Evolutionary conservation across 2,888 invertebrate species (phyloP), one percentile per base, ranked within the genome.

Genomic region (Charanyca ferruginea): DNA sequence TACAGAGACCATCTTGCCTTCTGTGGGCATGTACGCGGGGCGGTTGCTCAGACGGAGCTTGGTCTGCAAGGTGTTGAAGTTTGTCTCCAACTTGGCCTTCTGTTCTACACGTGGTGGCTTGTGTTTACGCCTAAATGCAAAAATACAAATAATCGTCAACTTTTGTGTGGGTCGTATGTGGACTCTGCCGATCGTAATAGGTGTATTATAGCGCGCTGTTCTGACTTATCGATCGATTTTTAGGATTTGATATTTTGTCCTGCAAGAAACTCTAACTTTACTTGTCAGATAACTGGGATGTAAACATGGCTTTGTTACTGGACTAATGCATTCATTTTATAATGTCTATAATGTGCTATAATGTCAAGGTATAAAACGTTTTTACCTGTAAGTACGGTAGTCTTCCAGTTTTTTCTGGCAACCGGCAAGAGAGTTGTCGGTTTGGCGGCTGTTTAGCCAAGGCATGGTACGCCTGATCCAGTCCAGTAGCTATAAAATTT

Each of bases 91-190:
- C 94, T 99, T 98, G 86, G 99, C 99, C 94, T 99, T 99, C 95
- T 99, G 99, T 94, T 99, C 99, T 80, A 99, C 99, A 92, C 99
- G 98, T 87, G 99, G 99, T 67, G 99, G 99, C 96, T 99, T 99
- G 96, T 99, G 99, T 94, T 98, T 98, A 93, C 99, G 98, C 92
- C 96, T 94, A 80, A n/a, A 47, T 61, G 18, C 0, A 28, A 52
- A 45, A 47, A 25, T 9, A 7, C 3, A 28, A 44, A 7, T 58
- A 9, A 38, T 41, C 2, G 20, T 38, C 2, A 48, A n/a, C 1
- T 48, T 42, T 58, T 22, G n/a, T 22, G 7, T 20, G 6, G 8
- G 22, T 11, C 18, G 45, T 20, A 23, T 45, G 18, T 23, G 3
- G 3, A n/a, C 7, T 42, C 3, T 18, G 23, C 1, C 3, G 3